A percentile compares a stretch with the other conserved stretches of the same genome.
Evolutionary conservation across 2,888 invertebrate genomes (phyloP).

Genomic region (Sphaerophoria taeniata): DNA sequence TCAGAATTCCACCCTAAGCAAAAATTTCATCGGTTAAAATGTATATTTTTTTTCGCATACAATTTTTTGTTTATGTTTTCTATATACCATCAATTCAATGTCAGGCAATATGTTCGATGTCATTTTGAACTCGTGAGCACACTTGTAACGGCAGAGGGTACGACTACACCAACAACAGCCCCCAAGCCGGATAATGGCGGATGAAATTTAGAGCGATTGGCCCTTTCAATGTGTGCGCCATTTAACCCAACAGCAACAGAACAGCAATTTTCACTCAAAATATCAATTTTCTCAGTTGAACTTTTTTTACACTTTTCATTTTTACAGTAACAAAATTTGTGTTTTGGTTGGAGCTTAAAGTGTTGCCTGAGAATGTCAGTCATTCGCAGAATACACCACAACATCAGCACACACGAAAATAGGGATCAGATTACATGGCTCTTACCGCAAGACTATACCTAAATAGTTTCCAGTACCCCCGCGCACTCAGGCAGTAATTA

Average conservation of each 20-base stretch:
- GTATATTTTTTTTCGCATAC: neutral
- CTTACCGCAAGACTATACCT: conserved; percentile 39
- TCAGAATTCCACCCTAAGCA: neutral
- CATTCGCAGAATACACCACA: conserved; percentile 42
- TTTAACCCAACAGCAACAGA: conserved; percentile 65
- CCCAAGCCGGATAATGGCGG: neutral
- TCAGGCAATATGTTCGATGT: conserved; percentile 51
- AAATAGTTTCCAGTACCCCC: conserved; percentile 54
- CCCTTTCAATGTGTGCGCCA: conserved; percentile 45
- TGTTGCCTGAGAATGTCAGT: conserved; percentile 52
- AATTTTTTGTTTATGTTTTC: neutral
- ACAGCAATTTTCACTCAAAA: conserved; percentile 69
- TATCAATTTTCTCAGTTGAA: conserved; percentile 65
- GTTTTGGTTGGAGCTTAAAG: conserved; percentile 11
- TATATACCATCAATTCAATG: conserved; percentile 59
- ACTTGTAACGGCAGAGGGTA: neutral
- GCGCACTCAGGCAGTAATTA: conserved; percentile 52
- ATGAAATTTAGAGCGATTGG: conserved; percentile 22
- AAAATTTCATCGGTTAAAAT: conserved; percentile 26
- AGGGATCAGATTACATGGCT: conserved; percentile 2
- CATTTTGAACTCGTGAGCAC: conserved; percentile 14
- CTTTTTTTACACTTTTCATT: conserved; percentile 58
- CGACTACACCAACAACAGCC: neutral
- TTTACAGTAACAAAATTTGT: neutral
- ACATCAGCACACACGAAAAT: neutral